Percentiles rank a stretch among this genome's conserved stretches.
phyloP scores from a whole-genome alignment of 2,797 vertebrate genomes.

The Odontamblyopus rebecca region DNA sequence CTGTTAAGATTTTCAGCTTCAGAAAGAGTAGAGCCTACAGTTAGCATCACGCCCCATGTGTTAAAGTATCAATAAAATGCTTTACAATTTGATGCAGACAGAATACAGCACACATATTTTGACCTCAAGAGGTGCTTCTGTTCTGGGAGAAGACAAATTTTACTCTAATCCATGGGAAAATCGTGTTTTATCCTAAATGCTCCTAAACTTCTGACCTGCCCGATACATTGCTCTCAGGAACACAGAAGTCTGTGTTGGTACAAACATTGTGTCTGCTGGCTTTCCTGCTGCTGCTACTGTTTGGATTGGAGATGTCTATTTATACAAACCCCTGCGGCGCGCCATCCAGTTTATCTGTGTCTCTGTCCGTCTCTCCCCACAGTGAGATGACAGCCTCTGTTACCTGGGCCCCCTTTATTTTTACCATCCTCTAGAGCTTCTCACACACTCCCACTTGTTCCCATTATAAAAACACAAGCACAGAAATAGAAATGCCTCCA shows the following conservation, averaged over 20 bases:
- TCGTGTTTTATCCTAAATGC: background rate
- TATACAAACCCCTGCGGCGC: conserved; percentile 36
- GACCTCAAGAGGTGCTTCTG: too few relatives aligned
- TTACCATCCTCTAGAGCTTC: conserved; percentile 34
- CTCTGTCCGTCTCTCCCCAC: conserved; percentile 20
- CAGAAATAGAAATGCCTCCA: conserved; percentile 40
- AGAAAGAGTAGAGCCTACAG: too few relatives aligned
- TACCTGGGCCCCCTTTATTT: conserved; percentile 17
- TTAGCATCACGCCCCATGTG: too few relatives aligned
- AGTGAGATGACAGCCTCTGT: conserved; percentile 37
- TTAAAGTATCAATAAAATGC: too few relatives aligned
- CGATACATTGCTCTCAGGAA: background rate
- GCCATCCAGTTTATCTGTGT: conserved; percentile 31
- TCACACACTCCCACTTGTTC: conserved; percentile 47
- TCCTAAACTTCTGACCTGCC: background rate
- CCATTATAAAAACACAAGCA: conserved; percentile 50
- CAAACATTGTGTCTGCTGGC: background rate
- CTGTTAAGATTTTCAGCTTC: too few relatives aligned
- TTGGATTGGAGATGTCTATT: conserved; percentile 33
- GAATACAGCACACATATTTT: too few relatives aligned
- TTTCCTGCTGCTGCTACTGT: conserved; percentile 6
- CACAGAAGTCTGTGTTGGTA: background rate
- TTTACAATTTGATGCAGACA: too few relatives aligned
- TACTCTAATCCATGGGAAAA: too few relatives aligned
- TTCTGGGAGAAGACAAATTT: too few relatives aligned